Conservation (phyloP, 2,888 invertebrate genomes). For the Eristalis intricaria region DNA sequence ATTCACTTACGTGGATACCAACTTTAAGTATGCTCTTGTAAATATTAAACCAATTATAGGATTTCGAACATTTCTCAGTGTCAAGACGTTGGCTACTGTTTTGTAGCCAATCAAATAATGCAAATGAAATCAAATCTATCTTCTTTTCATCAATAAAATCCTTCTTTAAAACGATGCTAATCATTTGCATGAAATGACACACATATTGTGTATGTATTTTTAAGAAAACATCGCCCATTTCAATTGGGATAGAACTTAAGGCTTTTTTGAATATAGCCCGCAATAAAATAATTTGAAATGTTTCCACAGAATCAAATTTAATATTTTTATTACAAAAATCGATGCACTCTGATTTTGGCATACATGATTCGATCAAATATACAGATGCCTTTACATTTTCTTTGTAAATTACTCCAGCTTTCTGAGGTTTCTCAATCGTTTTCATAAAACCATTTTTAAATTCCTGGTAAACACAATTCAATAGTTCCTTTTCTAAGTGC, state of each 20-base stretch:
- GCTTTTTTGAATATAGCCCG: slow-evolving; percentile 83
- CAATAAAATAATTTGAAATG: slow-evolving; percentile 84
- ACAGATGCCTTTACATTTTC: slow-evolving; percentile 84
- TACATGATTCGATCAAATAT: slow-evolving; percentile 84
- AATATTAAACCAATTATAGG: slow-evolving; percentile 84
- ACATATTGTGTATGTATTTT: slow-evolving; percentile 83
- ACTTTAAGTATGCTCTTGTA: slow-evolving; percentile 86
- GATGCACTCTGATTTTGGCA: slow-evolving; percentile 83
- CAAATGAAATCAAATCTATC: slow-evolving; percentile 79
- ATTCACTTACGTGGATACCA: slow-evolving; percentile 83
- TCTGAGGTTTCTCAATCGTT: slow-evolving; percentile 86
- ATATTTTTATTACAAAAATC: slow-evolving; percentile 84
- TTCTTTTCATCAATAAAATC: slow-evolving; percentile 82
- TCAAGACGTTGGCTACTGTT: slow-evolving; percentile 73
- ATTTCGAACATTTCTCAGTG: slow-evolving; percentile 78
- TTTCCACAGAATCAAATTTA: slow-evolving; percentile 85
- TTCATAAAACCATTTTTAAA: slow-evolving; percentile 85
- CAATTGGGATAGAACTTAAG: slow-evolving; percentile 77
- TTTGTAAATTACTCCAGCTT: slow-evolving; percentile 86
- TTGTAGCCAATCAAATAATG: slow-evolving; percentile 78
- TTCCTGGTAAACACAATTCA: slow-evolving; percentile 83
- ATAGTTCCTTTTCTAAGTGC: slow-evolving; percentile 80
- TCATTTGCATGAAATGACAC: slow-evolving; percentile 83
- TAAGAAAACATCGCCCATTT: slow-evolving; percentile 78
- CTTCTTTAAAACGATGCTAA: slow-evolving; percentile 79